A percentile compares a stretch with the other conserved stretches of the same genome.
Conservation (phyloP, 2,113 vertebrate genomes). For the Antigone vipio region DNA sequence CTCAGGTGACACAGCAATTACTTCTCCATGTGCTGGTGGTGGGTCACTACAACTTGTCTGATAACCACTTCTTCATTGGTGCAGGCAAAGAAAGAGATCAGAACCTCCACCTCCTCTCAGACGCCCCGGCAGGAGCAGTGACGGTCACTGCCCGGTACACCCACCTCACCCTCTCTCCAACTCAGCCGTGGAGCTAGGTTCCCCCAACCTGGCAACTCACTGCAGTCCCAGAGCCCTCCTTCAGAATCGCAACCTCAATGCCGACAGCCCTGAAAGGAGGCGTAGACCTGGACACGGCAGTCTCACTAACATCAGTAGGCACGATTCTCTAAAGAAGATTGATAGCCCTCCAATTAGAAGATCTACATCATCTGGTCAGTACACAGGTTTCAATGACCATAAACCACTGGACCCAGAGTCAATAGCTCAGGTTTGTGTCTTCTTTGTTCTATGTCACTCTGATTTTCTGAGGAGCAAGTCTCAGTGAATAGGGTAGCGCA, state of each 20-base stretch:
- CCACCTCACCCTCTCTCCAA: slow-evolving; percentile 82
- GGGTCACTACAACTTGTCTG: neutral
- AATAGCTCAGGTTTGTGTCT: slow-evolving; percentile 92
- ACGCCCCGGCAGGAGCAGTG: slow-evolving; percentile 87
- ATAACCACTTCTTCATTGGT: neutral
- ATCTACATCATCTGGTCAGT: slow-evolving; percentile 95
- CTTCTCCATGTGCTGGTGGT: neutral
- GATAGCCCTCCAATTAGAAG: slow-evolving; percentile 95
- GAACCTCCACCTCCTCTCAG: slow-evolving; percentile 85
- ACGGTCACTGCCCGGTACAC: slow-evolving; percentile 88
- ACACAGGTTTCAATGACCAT: slow-evolving; percentile 88
- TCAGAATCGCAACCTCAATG: slow-evolving; percentile 81
- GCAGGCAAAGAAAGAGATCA: slow-evolving; percentile 88
- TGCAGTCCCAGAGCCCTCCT: slow-evolving; percentile 87
- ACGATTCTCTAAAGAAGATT: slow-evolving; percentile 92
- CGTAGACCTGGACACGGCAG: slow-evolving; percentile 88
- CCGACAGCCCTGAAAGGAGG: slow-evolving; percentile 89
- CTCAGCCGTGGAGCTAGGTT: slow-evolving; percentile 84
- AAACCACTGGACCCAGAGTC: slow-evolving; percentile 95
- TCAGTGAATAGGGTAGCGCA: neutral
- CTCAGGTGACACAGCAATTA: neutral
- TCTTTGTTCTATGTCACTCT: neutral
- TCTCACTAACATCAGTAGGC: slow-evolving; percentile 92
- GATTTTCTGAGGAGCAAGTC: neutral
- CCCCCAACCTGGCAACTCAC: slow-evolving; percentile 82